Base-by-base conservation (phyloP, 2,113 vertebrate genomes). In the Colaptes auratus region DNA sequence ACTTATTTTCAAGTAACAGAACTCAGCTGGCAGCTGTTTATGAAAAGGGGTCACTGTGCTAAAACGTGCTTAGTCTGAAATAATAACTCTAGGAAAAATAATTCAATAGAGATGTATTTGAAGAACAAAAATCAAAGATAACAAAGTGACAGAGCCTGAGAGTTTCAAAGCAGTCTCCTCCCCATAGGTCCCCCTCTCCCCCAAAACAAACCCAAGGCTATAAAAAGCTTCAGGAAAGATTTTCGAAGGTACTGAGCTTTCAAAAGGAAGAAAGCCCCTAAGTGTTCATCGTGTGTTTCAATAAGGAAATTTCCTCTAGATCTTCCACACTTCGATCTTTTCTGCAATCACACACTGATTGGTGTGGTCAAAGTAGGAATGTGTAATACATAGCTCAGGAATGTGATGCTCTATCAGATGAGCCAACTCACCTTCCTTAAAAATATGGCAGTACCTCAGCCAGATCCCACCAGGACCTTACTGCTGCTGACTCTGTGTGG, bases 341-440 rank as follows among this genome's bases (percentile, higher is more conserved):
- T 98, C 97, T 28, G 97, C 96, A 73, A 97, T 96, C 86, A 97
- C 80, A 31, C 97, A 98, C 96, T 97, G 97, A 91, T 98, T 98
- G 92, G 95, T 93, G 6, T 97, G 97, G 93, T 98, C 97, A 59
- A 98, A 98, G 95, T 96, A 98, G n/a, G 97, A 93, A 64, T 97
- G 93, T 75, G 95, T 95, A 75, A 98, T 86, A 19, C 92, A 74
- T 39, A 98, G 97, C 77, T 98, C 97, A 48, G 97, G 95, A 17
- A 98, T 89, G 6, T 97, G 93, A 70, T 85, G 89, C 85, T 97
- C 74, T 48, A 97, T 97, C 46, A 98, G 96, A 78, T 98, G 95
- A 19, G 95, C 78, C 56, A 98, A 79, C 46, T 98, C 97, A 19
- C 97, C 96, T 77, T 98, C 97, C 96, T 97, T 98, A 96, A 98